Conservation (phyloP, 1,140 invertebrate genomes). For the Archegozetes longisetosus region DNA sequence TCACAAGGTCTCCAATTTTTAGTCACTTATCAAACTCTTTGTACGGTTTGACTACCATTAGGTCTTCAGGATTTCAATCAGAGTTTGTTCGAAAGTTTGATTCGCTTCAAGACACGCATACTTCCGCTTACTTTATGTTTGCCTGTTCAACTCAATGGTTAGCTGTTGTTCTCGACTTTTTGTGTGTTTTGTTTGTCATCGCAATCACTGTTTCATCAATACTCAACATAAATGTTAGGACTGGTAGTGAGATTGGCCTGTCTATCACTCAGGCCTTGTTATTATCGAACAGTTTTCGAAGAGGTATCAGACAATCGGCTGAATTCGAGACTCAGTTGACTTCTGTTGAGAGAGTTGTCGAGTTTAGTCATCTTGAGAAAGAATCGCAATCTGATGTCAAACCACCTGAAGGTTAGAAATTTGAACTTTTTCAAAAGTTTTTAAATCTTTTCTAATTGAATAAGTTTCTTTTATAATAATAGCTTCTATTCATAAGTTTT, state of each 20-base stretch:
- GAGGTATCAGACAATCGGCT: constrained; percentile 60
- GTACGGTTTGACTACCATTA: constrained; percentile 35
- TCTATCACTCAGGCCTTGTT: constrained; percentile 59
- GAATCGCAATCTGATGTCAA: constrained; percentile 36
- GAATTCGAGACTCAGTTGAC: constrained; percentile 64
- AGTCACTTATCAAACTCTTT: constrained; percentile 35
- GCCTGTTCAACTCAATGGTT: constrained; percentile 62
- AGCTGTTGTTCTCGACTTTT: constrained; percentile 57
- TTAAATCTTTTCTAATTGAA: constrained; percentile 63
- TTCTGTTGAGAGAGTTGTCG: constrained; percentile 49
- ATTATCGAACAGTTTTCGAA: constrained; percentile 60
- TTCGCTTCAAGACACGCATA: constrained; percentile 44
- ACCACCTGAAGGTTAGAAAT: constrained; percentile 26
- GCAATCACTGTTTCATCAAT: constrained; percentile 25
- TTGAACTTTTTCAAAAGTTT: constrained; percentile 38
- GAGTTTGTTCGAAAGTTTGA: constrained; percentile 48
- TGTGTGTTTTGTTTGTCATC: constrained; percentile 51
- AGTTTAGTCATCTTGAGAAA: constrained; percentile 41
- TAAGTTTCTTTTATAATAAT: too few species aligned
- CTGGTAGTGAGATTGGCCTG: constrained; percentile 27
- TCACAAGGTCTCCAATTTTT: constrained; percentile 35
- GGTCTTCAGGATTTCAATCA: constrained; percentile 30
- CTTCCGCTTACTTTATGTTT: constrained; percentile 52
- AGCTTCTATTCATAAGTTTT: constrained; percentile 44
- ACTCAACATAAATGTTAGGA: background rate